These are phyloP conservation scores for Drosophila gunungcola DNA, from an alignment of 1,140 invertebrate species.

Conservation along the genomic window DNA sequence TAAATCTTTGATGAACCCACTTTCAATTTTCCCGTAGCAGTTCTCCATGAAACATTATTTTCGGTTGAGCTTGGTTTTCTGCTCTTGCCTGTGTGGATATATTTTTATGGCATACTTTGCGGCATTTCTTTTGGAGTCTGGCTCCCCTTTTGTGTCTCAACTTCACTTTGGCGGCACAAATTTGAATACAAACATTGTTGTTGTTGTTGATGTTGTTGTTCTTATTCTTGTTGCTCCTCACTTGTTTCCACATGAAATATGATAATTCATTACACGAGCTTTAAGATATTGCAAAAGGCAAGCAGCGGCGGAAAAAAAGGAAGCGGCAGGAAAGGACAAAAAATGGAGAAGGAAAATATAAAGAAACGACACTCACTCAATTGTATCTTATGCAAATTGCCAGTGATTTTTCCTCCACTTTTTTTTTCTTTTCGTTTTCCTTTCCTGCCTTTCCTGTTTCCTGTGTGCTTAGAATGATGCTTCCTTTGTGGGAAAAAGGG, in stretches of 20 bases:
- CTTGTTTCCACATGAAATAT: slow-evolving; percentile 77
- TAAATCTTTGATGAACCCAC: slow-evolving; percentile 23
- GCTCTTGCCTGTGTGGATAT: slow-evolving; percentile 26
- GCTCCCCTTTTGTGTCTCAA: slow-evolving; percentile 25
- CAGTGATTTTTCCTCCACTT: slow-evolving; percentile 78
- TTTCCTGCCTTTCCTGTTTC: slow-evolving; percentile 41
- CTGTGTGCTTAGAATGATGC: slow-evolving; percentile 49
- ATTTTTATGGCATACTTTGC: slow-evolving; percentile 79
- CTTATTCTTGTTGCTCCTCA: slow-evolving; percentile 17
- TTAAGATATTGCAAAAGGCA: slow-evolving; percentile 22
- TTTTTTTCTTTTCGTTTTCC: slow-evolving; percentile 46
- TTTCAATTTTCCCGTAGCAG: slow-evolving; percentile 21
- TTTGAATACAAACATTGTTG: slow-evolving; percentile 68
- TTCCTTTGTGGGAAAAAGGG: slow-evolving; percentile 36
- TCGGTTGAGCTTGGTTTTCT: slow-evolving; percentile 23
- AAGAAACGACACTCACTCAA: slow-evolving; percentile 78
- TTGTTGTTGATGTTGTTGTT: slow-evolving; percentile 33
- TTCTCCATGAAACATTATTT: slow-evolving; percentile 64
- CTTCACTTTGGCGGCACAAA: slow-evolving; percentile 47
- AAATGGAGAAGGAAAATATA: slow-evolving; percentile 37
- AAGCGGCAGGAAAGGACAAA: slow-evolving; percentile 46
- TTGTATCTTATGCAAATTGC: slow-evolving; percentile 84
- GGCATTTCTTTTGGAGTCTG: slow-evolving; percentile 67
- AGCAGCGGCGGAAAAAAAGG: slow-evolving; percentile 40
- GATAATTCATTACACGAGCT: slow-evolving; percentile 81